Percentiles rank a stretch among this genome's conserved stretches.
Evolutionary conservation across 2,113 vertebrate species (phyloP).

Genomic region (Trematocara nigrifrons): DNA sequence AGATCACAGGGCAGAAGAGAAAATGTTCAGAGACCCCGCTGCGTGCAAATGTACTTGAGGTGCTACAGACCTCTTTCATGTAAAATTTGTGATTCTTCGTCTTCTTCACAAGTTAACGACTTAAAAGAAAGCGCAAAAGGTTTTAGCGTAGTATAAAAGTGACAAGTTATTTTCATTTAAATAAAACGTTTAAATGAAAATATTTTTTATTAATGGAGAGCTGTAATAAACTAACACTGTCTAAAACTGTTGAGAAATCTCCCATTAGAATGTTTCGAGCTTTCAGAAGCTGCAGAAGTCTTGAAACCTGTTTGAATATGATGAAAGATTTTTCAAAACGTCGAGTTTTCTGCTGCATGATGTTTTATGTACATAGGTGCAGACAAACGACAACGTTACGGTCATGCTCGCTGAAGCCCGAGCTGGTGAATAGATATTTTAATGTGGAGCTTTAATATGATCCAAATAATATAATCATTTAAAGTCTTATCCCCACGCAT

Average conservation of each 20-base stretch:
- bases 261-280: fast-evolving
- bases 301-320: neutral
- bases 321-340: neutral
- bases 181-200: neutral
- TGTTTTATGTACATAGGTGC: neutral
- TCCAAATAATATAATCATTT: neutral
- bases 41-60: neutral
- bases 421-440: neutral
- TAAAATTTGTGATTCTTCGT: neutral
- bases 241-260: neutral
- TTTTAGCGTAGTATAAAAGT: neutral
- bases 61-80: neutral
- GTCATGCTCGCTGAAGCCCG: neutral
- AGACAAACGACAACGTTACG: neutral
- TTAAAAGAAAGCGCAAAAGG: neutral
- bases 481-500: neutral
- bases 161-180: neutral
- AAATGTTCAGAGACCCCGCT: neutral
- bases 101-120: neutral
- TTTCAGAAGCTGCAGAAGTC: neutral
- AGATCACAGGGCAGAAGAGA: neutral
- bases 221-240: fast-evolving
- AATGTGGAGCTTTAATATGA: neutral
- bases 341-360: neutral
- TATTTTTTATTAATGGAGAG: neutral